Conservation (phyloP, 2,888 invertebrate genomes). For the Pseudeuparius sepicola region DNA sequence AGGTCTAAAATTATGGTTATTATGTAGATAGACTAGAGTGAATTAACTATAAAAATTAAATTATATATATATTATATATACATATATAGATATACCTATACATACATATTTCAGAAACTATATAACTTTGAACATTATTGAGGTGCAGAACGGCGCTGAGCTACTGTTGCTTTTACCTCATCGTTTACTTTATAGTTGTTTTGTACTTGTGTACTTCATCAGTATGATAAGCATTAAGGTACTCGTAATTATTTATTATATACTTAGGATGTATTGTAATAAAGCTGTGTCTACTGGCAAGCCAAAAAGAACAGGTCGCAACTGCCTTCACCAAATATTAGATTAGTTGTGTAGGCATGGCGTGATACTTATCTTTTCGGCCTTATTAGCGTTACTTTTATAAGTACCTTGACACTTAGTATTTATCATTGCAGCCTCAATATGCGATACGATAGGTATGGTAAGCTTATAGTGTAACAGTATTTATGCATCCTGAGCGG, state of each 20-base stretch:
- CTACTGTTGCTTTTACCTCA: background rate
- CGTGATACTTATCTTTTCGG: no score
- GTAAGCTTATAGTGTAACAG: constrained; percentile 1
- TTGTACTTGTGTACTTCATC: constrained; percentile 26
- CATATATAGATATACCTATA: constrained; percentile 13
- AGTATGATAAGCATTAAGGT: constrained; percentile 28
- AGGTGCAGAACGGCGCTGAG: no score
- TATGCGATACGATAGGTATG: no score
- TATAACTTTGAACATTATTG: no score
- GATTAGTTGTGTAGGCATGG: no score
- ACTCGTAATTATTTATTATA: constrained; percentile 30
- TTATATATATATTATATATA: constrained; percentile 14
- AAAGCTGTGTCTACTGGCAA: constrained; percentile 38
- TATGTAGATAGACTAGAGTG: constrained; percentile 33
- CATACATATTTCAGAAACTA: no score
- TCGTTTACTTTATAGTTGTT: constrained; percentile 12
- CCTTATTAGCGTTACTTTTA: no score
- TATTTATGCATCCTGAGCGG: constrained; percentile 6
- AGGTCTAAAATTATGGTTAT: constrained; percentile 37
- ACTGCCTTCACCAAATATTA: no score
- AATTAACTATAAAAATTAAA: constrained; percentile 21
- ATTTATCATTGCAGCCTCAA: no score
- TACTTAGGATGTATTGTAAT: constrained; percentile 33
- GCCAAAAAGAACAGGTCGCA: constrained; percentile 25
- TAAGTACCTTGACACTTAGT: no score